These are phyloP conservation scores for Gnatocerus cornutus DNA, from an alignment of 2,888 invertebrate species.

Conservation along the genomic window DNA sequence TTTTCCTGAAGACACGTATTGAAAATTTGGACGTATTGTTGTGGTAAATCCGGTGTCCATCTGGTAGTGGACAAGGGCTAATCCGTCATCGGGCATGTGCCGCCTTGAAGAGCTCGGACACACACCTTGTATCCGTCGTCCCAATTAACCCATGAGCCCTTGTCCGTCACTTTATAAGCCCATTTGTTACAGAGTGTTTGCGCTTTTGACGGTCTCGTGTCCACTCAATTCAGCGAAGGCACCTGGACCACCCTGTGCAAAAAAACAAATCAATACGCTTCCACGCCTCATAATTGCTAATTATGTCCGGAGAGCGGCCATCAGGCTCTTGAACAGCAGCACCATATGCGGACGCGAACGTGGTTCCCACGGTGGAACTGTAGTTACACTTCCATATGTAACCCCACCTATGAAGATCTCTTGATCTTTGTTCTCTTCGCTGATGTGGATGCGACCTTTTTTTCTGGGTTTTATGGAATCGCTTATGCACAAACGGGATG, in stretches of 20 bases:
- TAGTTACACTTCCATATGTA: constrained; percentile 50
- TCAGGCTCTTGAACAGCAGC: constrained; percentile 61
- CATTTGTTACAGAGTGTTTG: constrained; percentile 65
- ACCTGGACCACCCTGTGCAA: constrained; percentile 38
- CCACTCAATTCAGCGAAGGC: constrained; percentile 30
- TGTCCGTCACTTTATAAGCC: constrained; percentile 63
- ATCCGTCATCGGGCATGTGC: constrained; percentile 50
- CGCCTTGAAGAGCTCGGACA: constrained; percentile 55
- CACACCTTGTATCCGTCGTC: constrained; percentile 68
- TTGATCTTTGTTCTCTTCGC: constrained; percentile 26
- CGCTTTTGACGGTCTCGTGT: constrained; percentile 52
- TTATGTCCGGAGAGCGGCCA: constrained; percentile 34
- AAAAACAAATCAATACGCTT: constrained; percentile 38
- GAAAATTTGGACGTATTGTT: neutral
- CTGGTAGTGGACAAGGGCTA: constrained; percentile 43
- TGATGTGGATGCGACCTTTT: constrained; percentile 26
- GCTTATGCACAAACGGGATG: constrained; percentile 17
- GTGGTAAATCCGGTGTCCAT: constrained; percentile 14
- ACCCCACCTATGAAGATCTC: constrained; percentile 41
- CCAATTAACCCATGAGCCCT: constrained; percentile 68
- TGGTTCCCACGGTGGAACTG: constrained; percentile 50
- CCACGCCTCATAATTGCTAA: constrained; percentile 43
- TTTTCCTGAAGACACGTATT: neutral
- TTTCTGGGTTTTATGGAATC: constrained; percentile 15
- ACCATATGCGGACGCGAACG: constrained; percentile 50